Evolutionary conservation across 2,797 vertebrate species (phyloP), one percentile per base, ranked within the genome.

Genomic region (Coranthus polyacanthus): DNA sequence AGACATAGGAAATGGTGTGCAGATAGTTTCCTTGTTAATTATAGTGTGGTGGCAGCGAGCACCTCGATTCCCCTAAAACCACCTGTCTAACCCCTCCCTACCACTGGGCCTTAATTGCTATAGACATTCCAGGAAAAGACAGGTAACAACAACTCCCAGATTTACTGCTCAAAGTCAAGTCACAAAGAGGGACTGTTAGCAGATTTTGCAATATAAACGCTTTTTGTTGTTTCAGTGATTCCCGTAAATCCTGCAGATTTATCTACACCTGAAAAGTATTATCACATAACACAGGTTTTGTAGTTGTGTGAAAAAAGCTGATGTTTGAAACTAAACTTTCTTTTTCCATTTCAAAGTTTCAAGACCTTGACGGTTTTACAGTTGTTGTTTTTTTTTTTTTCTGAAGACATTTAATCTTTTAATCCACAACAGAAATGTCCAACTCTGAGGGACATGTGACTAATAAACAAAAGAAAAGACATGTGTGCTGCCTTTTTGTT

Each of bases 1-100:
- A 93, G 87, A 91, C 90, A 92, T 56, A 91, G 92, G 92, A 93
- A 93, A 89, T 82, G 72, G 76, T 79, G 80, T 81, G 75, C 84
- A 89, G 86, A 92, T 86, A 87, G 88, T 85, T 94, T 93, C 91
- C 90, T 80, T 61, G 62, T 84, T 94, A 94, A 95, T 94, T 94
- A 94, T 78, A 94, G 91, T 81, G 88, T 63, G 57, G 70, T 61
- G 62, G 73, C 12, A 32, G 54, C 64, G 85, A 84, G 78, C 76
- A 76, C 83, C 84, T 72, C 62, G 68, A 83, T 83, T 82, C 78
- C 74, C 85, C 74, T 78, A 67, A 86, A 90, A 93, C 88, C 91
- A 93, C 89, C 92, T 93, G 92, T 87, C 76, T 80, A 67, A 77
- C 86, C 80, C 89, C 87, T 90, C 90, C 92, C 91, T 68, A 38